Conservation (phyloP, 2,113 vertebrate species). For the Ochotona princeps region DNA sequence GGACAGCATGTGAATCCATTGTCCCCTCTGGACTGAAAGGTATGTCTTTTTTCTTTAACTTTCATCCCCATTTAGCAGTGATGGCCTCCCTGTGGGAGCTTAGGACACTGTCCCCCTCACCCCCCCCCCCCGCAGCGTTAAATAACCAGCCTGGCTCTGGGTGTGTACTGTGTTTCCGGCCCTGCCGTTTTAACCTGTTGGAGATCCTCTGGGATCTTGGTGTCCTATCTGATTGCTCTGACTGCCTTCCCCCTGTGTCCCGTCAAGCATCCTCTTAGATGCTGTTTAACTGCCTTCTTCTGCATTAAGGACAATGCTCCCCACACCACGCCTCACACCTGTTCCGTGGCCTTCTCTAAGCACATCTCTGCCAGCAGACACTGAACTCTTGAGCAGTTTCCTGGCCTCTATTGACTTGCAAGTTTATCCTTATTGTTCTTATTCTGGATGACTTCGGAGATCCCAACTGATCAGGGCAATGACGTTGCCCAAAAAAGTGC, state of each 20-base stretch:
- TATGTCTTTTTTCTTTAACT: background rate
- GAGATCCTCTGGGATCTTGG: background rate
- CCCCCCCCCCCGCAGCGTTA: too few relatives aligned
- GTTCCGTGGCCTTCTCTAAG: conserved; percentile 45
- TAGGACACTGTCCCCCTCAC: background rate
- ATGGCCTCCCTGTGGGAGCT: background rate
- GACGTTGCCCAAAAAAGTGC: conserved; percentile 29
- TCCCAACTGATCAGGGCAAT: conserved; percentile 51
- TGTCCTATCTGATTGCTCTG: conserved; percentile 10
- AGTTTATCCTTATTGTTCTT: conserved; percentile 9
- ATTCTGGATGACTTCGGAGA: conserved; percentile 28
- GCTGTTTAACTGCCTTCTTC: conserved; percentile 49
- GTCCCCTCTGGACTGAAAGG: background rate
- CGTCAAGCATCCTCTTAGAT: conserved; percentile 54
- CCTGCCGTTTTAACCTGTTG: conserved; percentile 4
- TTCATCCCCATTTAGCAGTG: background rate
- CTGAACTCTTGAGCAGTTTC: background rate
- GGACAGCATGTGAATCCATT: background rate
- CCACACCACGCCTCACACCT: conserved; percentile 54
- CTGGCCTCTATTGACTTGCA: background rate
- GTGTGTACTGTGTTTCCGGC: background rate
- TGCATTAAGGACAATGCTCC: conserved; percentile 58
- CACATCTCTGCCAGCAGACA: conserved; percentile 24
- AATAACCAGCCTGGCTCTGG: conserved; percentile 12
- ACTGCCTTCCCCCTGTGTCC: conserved; percentile 56